Base-by-base conservation (phyloP, 1,140 invertebrate genomes). In the Anagrus nilaparvatae region DNA sequence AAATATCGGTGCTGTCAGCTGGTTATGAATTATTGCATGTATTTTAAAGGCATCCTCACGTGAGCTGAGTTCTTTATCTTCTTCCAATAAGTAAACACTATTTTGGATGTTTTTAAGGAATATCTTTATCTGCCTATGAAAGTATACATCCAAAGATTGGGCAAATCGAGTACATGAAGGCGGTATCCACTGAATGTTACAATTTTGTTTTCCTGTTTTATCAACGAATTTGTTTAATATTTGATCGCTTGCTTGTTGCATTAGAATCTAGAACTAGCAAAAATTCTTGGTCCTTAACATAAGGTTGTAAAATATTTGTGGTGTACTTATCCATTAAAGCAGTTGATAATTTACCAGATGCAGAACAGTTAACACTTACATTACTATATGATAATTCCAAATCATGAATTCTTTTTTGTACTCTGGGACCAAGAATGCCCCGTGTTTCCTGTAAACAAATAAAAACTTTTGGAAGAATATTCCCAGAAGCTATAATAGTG, bases 91-190 rank as follows among this genome's bases (percentile, higher is more conserved):
- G 10, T 28, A 27, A 13, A 27, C 29, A 3, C 5, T 3, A 28
- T 38, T 18, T n/a, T 38, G 36, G 2, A 38, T 12, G 9, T 18
- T 18, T 29, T 38, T 38, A 3, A 38, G 27, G 19, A 38, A 28
- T 8, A 17, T 28, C 19, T 27, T 38, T 28, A 38, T n/a, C 16
- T 40, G 28, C 9, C 28, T n/a, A 23, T 30, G 28, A 10, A 29
- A 20, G 12, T 40, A 40, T 5, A 40, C 38, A 40, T 40, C 38
- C 24, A 27, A 5, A 30, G 38, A 28, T 21, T 40, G 38, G 16
- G 2, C 9, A 21, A 21, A 30, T 31, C 13, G 2, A n/a, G 38
- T 40, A 23, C 38, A 40, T 10, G 27, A 27, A 9, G 38, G 9
- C 21, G 38, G 28, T 2, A 40, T 30, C 1, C 7, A 14, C 3